phyloP scores from a whole-genome alignment of 2,113 vertebrate genomes.

The Eleginops maclovinus region DNA sequence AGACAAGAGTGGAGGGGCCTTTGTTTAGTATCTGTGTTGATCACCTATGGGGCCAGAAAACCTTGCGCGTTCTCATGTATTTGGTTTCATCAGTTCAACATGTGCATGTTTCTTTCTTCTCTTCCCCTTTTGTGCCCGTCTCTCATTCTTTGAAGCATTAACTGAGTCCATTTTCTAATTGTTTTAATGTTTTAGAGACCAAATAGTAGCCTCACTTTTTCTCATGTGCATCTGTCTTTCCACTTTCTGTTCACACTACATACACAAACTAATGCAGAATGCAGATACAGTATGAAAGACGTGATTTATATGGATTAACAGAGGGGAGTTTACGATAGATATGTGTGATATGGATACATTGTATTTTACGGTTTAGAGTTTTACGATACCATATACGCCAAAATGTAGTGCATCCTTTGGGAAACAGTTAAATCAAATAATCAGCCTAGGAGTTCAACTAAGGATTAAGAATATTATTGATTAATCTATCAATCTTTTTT shows the following conservation, averaged over 20 bases:
- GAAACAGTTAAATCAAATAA: background rate
- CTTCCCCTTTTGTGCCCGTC: background rate
- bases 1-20: background rate
- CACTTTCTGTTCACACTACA: background rate
- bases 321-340: background rate
- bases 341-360: background rate
- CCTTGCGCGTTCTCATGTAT: slow-evolving; percentile 10
- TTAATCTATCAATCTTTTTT: background rate
- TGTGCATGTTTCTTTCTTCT: background rate
- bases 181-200: background rate
- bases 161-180: background rate
- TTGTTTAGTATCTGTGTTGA: slow-evolving; percentile 8
- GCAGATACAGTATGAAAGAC: background rate
- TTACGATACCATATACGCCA: background rate
- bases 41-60: slow-evolving; percentile 24
- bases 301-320: background rate
- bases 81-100: slow-evolving; percentile 20
- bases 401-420: background rate
- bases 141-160: background rate
- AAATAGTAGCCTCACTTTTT: background rate
- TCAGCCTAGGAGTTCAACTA: background rate
- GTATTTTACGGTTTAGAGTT: background rate
- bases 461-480: background rate
- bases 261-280: too few species aligned
- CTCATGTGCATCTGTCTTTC: background rate